These are phyloP conservation scores for Plectrocnemia conspersa DNA, from an alignment of 1,140 invertebrate species.

Conservation along the genomic window DNA sequence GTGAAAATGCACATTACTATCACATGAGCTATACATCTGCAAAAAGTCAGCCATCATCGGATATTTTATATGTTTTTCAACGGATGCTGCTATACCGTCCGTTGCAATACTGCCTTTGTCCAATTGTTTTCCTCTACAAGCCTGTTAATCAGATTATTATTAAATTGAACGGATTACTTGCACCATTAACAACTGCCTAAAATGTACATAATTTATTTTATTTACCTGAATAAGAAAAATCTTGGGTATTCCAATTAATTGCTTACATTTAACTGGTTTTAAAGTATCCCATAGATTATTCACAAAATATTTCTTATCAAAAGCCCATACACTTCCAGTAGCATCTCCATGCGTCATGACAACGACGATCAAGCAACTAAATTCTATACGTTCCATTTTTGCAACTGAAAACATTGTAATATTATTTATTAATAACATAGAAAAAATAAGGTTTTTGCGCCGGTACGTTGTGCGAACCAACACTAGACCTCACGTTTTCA, in stretches of 20 bases:
- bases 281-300: constrained; percentile 10
- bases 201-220: too few species aligned
- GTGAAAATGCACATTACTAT: too few species aligned
- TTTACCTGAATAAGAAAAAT: constrained; percentile 18
- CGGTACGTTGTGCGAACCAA: too few species aligned
- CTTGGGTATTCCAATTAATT: constrained; percentile 11
- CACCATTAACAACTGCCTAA: too few species aligned
- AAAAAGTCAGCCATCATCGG: constrained; percentile 16
- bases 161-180: too few species aligned
- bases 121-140: constrained; percentile 7
- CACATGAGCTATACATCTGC: constrained; percentile 16
- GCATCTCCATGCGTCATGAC: constrained; percentile 12
- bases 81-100: not conserved
- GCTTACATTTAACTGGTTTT: not conserved
- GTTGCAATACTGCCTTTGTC: not conserved
- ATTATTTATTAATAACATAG: too few species aligned
- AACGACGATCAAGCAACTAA: constrained; percentile 12
- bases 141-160: constrained; percentile 3
- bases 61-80: not conserved
- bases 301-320: constrained; percentile 8
- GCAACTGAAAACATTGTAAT: too few species aligned
- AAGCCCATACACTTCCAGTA: constrained; percentile 5
- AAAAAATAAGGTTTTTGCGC: too few species aligned
- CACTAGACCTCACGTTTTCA: too few species aligned
- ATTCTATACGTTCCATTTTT: not conserved